phyloP scores from a whole-genome alignment of 37 sponge, comb jelly and placozoan species.

The Tethya wilhelma region DNA sequence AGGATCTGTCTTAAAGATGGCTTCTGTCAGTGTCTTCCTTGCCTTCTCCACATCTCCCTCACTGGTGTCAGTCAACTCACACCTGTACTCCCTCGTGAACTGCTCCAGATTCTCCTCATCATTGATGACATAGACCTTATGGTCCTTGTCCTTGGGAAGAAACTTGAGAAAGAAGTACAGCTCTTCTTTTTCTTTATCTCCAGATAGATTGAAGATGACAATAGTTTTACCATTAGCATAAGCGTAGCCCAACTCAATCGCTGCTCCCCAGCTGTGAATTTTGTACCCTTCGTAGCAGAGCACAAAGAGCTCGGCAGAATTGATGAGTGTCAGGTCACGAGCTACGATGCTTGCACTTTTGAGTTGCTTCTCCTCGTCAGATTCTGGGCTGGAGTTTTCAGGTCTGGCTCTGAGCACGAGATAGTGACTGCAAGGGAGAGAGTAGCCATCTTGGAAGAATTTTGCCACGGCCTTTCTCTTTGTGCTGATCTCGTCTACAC shows the following conservation, averaged over 20 bases:
- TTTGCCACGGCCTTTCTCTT: too few species aligned
- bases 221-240: neutral
- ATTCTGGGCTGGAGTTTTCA: too few species aligned
- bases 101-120: neutral
- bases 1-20: too few species aligned
- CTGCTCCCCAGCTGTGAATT: neutral
- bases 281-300: neutral
- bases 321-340: neutral
- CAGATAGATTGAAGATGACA: neutral
- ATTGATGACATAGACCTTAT: neutral
- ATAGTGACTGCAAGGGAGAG: neutral
- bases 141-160: neutral
- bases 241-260: neutral
- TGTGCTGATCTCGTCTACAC: too few species aligned
- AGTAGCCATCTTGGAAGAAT: constrained; percentile 9
- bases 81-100: neutral
- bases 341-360: constrained; percentile 13
- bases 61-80: neutral
- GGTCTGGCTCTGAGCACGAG: neutral
- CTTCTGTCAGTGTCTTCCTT: neutral
- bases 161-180: neutral
- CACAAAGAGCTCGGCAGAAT: neutral
- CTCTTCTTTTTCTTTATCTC: neutral
- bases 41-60: too few species aligned
- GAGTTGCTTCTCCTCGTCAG: too few species aligned